Evolutionary conservation across 2,113 vertebrate genomes (phyloP).

Genomic region (Eidolon helvum): DNA sequence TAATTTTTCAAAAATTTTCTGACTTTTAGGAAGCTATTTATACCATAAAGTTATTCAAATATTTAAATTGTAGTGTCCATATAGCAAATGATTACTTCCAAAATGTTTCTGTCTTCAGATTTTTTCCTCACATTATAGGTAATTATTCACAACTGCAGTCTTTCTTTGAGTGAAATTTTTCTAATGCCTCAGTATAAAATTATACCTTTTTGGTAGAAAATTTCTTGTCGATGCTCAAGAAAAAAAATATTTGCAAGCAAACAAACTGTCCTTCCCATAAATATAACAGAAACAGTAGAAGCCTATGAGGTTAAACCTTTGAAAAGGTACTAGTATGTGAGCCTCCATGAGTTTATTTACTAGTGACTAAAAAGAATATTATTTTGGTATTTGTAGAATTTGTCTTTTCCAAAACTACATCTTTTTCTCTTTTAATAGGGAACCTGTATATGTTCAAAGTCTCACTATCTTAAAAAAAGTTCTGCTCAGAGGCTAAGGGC

Average conservation of each 20-base stretch:
- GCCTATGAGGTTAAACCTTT: not conserved
- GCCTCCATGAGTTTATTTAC: not conserved
- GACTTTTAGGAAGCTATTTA: not conserved
- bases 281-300: not conserved
- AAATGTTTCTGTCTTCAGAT: not conserved
- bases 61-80: not conserved
- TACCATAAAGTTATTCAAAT: not conserved
- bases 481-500: not conserved
- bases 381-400: slow-evolving; percentile 24
- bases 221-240: not conserved
- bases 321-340: not conserved
- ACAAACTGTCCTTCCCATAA: not conserved
- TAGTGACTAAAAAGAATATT: not conserved
- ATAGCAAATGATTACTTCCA: not conserved
- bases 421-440: not conserved
- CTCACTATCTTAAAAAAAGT: not conserved
- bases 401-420: not conserved
- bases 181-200: not conserved
- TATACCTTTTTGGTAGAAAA: not conserved
- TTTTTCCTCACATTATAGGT: not conserved
- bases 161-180: not conserved
- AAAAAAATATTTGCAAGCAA: not conserved
- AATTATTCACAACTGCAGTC: not conserved
- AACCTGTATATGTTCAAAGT: slow-evolving; percentile 42
- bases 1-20: not conserved